A percentile compares a stretch with the other conserved stretches of the same genome.
Conservation (phyloP, 2,113 vertebrate species). For the Notarius quadriscutis region DNA sequence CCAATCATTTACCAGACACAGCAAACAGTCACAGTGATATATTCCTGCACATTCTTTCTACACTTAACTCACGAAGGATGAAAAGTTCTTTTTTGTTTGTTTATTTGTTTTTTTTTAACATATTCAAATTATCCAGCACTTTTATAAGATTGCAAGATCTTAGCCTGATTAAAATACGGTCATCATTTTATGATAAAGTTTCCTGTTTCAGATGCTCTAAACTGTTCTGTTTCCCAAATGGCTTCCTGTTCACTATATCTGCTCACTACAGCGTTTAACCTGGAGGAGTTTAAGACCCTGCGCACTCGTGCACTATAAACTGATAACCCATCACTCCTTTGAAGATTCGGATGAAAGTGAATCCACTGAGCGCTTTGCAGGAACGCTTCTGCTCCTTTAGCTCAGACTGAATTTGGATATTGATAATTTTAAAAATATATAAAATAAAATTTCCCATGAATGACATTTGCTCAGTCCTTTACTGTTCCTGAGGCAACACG, state of each 20-base stretch:
- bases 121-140: neutral
- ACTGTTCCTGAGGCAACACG: no score
- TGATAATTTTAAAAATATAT: no score
- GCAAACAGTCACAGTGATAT: neutral
- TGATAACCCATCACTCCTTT: neutral
- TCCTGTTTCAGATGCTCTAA: neutral
- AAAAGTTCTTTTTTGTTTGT: neutral
- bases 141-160: neutral
- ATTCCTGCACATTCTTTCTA: neutral
- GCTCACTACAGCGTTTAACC: neutral
- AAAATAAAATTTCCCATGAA: no score
- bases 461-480: no score
- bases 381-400: neutral
- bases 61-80: neutral
- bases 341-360: neutral
- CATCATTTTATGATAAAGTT: neutral
- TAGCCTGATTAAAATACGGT: neutral
- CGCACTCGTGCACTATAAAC: neutral
- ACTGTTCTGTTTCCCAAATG: neutral
- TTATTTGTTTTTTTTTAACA: neutral
- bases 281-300: neutral
- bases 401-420: neutral
- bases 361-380: no score
- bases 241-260: neutral
- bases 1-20: neutral